Conservation (phyloP, 2,113 vertebrate genomes). For the Larimichthys polyactis region DNA sequence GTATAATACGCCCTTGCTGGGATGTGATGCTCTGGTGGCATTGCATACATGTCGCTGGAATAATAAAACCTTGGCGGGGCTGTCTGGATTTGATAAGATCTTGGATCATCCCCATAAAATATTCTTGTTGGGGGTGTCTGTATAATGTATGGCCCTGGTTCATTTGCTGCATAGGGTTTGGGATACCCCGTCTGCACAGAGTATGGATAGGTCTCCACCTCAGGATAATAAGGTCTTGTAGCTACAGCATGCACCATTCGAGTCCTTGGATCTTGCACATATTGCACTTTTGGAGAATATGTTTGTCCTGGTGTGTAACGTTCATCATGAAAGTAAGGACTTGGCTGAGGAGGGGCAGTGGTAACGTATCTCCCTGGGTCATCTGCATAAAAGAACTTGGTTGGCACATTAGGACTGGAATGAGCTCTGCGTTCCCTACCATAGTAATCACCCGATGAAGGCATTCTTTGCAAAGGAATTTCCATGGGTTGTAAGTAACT, state of each 20-base stretch:
- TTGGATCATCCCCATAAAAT: constrained; percentile 85
- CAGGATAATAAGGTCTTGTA: constrained; percentile 78
- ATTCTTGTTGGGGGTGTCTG: constrained; percentile 85
- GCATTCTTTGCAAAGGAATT: constrained; percentile 84
- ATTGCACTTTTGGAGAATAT: constrained; percentile 83
- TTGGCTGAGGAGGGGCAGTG: constrained; percentile 77
- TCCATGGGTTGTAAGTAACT: constrained; percentile 85
- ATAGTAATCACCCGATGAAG: constrained; percentile 85
- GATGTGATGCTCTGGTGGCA: constrained; percentile 88
- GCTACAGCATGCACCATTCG: constrained; percentile 80
- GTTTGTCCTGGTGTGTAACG: constrained; percentile 82
- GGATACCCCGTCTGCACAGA: constrained; percentile 77
- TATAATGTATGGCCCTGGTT: constrained; percentile 87
- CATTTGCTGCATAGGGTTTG: constrained; percentile 81
- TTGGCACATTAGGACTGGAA: constrained; percentile 86
- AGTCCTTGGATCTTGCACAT: constrained; percentile 85
- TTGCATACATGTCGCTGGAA: constrained; percentile 86
- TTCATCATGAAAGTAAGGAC: constrained; percentile 87
- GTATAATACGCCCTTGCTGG: constrained; percentile 85
- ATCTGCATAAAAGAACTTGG: constrained; percentile 92
- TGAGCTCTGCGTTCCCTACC: constrained; percentile 88
- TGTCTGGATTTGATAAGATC: constrained; percentile 86
- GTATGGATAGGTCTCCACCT: constrained; percentile 79
- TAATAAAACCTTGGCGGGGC: constrained; percentile 86
- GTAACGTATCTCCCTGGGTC: constrained; percentile 85